phyloP scores from a whole-genome alignment of 2,113 vertebrate genomes.

The Paratilapia polleni region DNA sequence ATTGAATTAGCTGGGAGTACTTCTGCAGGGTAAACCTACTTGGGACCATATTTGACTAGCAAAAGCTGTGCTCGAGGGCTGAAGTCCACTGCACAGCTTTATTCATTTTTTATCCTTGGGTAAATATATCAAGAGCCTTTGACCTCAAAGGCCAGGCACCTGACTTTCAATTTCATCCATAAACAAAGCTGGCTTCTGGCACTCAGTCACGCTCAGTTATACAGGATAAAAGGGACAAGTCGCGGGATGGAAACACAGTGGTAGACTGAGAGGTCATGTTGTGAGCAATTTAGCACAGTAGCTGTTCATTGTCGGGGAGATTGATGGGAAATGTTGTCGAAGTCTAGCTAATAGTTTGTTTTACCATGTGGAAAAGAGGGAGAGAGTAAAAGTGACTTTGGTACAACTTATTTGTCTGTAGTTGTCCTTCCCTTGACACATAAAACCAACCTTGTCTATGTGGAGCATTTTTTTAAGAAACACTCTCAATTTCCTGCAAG shows the following conservation, averaged over 20 bases:
- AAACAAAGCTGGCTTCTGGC: constrained; percentile 62
- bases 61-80: background rate
- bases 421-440: constrained; percentile 16
- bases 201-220: constrained; percentile 47
- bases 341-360: constrained; percentile 51
- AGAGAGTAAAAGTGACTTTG: constrained; percentile 54
- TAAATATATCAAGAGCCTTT: constrained; percentile 42
- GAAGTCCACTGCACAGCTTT: constrained; percentile 9
- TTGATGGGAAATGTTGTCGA: constrained; percentile 44
- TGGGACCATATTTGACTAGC: constrained; percentile 5
- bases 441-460: background rate
- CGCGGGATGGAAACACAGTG: constrained; percentile 24
- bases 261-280: constrained; percentile 49
- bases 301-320: constrained; percentile 45
- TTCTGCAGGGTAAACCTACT: constrained; percentile 17
- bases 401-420: constrained; percentile 24
- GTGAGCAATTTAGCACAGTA: constrained; percentile 47
- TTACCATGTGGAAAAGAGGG: constrained; percentile 51
- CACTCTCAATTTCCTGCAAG: constrained; percentile 2
- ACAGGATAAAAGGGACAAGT: constrained; percentile 50
- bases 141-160: constrained; percentile 25
- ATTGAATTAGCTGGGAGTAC: background rate
- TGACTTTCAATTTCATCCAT: constrained; percentile 62
- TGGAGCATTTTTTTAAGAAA: background rate
- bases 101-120: constrained; percentile 45